Conservation (phyloP, 2,888 invertebrate species). For the Hipparchia sbordonii region DNA sequence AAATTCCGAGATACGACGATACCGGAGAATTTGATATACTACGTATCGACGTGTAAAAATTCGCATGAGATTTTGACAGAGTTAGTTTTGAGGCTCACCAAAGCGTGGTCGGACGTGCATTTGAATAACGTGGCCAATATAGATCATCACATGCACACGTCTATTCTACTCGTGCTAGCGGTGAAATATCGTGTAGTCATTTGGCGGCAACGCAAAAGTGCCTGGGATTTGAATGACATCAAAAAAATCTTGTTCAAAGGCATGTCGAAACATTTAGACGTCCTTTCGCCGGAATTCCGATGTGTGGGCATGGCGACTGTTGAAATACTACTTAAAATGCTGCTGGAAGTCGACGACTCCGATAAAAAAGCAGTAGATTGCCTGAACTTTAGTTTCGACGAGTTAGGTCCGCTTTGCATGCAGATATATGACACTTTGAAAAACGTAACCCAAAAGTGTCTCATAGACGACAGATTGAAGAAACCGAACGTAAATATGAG, state of each 20-base stretch:
- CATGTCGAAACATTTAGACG: constrained; percentile 87
- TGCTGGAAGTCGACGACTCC: constrained; percentile 68
- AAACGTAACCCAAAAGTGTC: constrained; percentile 62
- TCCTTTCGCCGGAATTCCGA: constrained; percentile 82
- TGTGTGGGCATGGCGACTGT: constrained; percentile 89
- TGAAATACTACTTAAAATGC: constrained; percentile 84
- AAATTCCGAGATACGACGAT: constrained; percentile 81
- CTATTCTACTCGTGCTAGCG: constrained; percentile 85
- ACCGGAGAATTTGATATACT: constrained; percentile 84
- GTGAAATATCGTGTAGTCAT: constrained; percentile 74
- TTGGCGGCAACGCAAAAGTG: constrained; percentile 52
- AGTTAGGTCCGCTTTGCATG: constrained; percentile 73
- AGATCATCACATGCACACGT: constrained; percentile 87
- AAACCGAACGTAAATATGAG: constrained; percentile 50
- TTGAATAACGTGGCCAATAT: constrained; percentile 84
- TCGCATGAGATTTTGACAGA: constrained; percentile 56
- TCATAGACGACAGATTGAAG: constrained; percentile 57
- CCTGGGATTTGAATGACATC: constrained; percentile 63
- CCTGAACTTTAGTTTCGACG: constrained; percentile 86
- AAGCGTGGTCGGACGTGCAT: constrained; percentile 87
- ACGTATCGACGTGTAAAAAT: constrained; percentile 74
- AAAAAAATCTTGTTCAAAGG: constrained; percentile 84
- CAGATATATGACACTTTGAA: constrained; percentile 77
- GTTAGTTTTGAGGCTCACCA: constrained; percentile 81
- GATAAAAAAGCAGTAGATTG: constrained; percentile 68